Conservation (phyloP, 2,888 invertebrate species). For the Buathra laborator region DNA sequence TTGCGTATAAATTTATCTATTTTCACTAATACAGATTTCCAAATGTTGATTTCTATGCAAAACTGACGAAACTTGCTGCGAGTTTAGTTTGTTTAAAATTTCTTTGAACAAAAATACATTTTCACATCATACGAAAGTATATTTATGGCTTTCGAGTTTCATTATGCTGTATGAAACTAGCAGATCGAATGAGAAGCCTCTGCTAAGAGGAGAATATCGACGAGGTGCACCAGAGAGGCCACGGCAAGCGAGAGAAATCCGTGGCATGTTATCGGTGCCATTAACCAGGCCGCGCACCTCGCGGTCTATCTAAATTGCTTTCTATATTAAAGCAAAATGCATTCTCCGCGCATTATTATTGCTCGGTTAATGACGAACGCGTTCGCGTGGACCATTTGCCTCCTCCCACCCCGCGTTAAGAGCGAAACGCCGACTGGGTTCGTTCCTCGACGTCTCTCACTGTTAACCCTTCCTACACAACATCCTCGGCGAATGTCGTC, state of each 20-base stretch:
- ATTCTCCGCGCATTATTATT: conserved; percentile 76
- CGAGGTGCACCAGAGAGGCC: conserved; percentile 48
- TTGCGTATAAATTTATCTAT: neutral
- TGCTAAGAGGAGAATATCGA: conserved; percentile 56
- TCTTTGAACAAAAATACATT: neutral
- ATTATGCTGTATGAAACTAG: neutral
- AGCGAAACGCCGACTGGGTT: neutral
- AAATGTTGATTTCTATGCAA: no score
- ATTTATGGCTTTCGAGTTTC: no score
- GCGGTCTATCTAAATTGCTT: conserved; percentile 77
- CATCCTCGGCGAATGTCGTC: conserved; percentile 43
- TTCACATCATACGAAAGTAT: no score
- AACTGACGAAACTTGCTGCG: no score
- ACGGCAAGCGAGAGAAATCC: conserved; percentile 69
- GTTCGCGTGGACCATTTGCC: conserved; percentile 7
- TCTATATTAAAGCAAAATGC: conserved; percentile 79
- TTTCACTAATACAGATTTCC: neutral
- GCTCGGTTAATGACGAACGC: conserved; percentile 70
- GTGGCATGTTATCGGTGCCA: conserved; percentile 70
- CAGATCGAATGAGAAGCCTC: neutral
- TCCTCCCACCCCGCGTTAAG: neutral
- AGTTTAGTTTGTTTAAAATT: neutral
- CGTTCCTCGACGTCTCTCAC: neutral
- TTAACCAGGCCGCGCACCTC: conserved; percentile 57
- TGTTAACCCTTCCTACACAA: neutral